Percentiles rank a stretch among this genome's conserved stretches.
Evolutionary conservation across 2,888 invertebrate species (phyloP).

Genomic region (Drosophila formosana): DNA sequence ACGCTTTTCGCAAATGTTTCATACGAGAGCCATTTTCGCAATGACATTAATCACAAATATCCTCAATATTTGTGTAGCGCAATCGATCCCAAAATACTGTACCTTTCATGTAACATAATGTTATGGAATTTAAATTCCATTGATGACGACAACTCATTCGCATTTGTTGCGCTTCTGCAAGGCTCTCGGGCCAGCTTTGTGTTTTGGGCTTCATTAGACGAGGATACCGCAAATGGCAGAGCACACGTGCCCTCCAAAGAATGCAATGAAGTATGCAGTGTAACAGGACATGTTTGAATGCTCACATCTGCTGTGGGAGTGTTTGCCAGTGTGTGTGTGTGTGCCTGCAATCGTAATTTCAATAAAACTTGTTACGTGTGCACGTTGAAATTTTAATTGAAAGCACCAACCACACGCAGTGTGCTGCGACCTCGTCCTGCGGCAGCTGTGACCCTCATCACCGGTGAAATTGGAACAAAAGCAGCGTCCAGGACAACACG

Average conservation of each 20-base stretch:
- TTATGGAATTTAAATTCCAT: conserved; percentile 26
- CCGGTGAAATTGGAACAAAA: conserved; percentile 59
- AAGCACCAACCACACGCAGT: conserved; percentile 67
- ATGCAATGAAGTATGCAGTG: conserved; percentile 57
- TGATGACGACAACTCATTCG: conserved; percentile 18
- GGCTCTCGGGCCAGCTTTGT: conserved; percentile 28
- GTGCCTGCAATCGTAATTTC: conserved; percentile 74
- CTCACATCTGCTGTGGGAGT: conserved; percentile 11
- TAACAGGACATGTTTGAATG: conserved; percentile 53
- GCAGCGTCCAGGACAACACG: conserved; percentile 45
- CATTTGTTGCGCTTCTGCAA: conserved; percentile 46
- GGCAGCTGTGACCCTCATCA: conserved; percentile 71
- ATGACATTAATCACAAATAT: conserved; percentile 74
- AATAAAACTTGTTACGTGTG: conserved; percentile 81
- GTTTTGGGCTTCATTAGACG: conserved; percentile 69
- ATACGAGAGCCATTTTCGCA: not conserved
- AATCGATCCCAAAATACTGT: conserved; percentile 25
- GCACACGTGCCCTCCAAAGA: conserved; percentile 46
- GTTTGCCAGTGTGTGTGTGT: conserved; percentile 5
- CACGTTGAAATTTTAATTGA: conserved; percentile 82
- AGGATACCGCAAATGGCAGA: conserved; percentile 43
- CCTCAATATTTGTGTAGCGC: conserved; percentile 51
- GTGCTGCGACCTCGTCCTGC: conserved; percentile 49
- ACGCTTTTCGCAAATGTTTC: not conserved
- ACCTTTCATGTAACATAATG: conserved; percentile 20